These are phyloP conservation scores for Vicugna pacos DNA, from an alignment of 2,113 vertebrate species.

Conservation along the genomic window DNA sequence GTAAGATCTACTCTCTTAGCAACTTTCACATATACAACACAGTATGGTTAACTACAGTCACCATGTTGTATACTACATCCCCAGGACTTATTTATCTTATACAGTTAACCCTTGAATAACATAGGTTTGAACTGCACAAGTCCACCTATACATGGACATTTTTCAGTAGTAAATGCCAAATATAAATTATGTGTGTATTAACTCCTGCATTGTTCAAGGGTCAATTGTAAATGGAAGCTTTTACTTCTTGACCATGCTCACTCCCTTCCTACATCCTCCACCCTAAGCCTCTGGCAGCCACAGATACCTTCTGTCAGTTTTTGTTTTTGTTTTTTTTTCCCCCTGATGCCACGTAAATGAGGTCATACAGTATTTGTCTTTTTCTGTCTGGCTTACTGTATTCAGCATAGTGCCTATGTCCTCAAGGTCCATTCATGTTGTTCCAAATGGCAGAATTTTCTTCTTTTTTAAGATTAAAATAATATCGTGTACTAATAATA, in stretches of 20 bases:
- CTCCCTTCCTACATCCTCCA: neutral
- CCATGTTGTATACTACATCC: neutral
- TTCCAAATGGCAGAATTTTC: neutral
- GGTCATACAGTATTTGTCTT: neutral
- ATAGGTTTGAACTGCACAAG: neutral
- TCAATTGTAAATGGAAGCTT: neutral
- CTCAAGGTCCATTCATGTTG: neutral
- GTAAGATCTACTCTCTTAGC: neutral
- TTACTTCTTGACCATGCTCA: neutral
- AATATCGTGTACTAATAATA: neutral
- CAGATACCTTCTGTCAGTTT: neutral
- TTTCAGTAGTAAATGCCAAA: neutral
- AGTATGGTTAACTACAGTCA: neutral
- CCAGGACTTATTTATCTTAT: neutral
- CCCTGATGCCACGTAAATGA: neutral
- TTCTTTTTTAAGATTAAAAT: neutral
- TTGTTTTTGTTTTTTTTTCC: neutral
- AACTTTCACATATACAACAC: neutral
- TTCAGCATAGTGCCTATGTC: neutral
- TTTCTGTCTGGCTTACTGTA: neutral
- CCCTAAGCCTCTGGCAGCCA: neutral
- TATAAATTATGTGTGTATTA: neutral
- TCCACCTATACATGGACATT: neutral
- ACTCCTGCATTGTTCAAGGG: neutral
- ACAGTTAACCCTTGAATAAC: neutral